Base-by-base conservation (phyloP, 1,140 invertebrate species). In the Danaus plexippus region DNA sequence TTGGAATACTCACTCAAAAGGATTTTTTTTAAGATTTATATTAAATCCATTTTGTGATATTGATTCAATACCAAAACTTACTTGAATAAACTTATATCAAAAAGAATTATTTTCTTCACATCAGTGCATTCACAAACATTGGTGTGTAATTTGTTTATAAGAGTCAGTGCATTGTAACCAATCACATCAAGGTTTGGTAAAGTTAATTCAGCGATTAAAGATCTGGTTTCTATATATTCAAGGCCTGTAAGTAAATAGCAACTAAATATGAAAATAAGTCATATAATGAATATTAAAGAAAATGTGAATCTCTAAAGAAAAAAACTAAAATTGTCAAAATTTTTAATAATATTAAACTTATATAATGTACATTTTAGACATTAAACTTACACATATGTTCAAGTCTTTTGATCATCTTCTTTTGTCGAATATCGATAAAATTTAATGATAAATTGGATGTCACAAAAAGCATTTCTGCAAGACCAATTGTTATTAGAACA, bases 381-480 rank as follows among this genome's bases (percentile, higher is more conserved):
- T 47, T 12, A 11, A 53, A 61, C 67, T 68, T 66, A 73, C 71
- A 61, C 47, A 32, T 7, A 46, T 13, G 47, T 11, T 59, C 18
- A 10, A 54, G 12, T 13, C 12, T 53, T 56, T 67, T 63, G 9
- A 57, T 40, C 10, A 65, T 43, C 9, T 45, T 54, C 9, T 52
- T 54, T 43, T 45, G 49, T 13, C 63, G 43, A 10, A 69, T 48
- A 52, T 73, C 53, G 52, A 62, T 71, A 56, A 65, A 60, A 15
- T 52, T 63, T 1, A 69, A 51, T 42, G 12, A 15, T 9, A 49
- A 32, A 40, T 66, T 44, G 52, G 48, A 54, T 10, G 64, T 51
- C 13, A 71, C 59, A 53, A 69, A 61, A n/a, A 77, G 44, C 4
- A 49, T 61, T 58, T 74, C 75, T 72, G 68, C 45, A 68, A 72